phyloP scores from a whole-genome alignment of 23 tunicate species.

The Clavelina lepadiformis region DNA sequence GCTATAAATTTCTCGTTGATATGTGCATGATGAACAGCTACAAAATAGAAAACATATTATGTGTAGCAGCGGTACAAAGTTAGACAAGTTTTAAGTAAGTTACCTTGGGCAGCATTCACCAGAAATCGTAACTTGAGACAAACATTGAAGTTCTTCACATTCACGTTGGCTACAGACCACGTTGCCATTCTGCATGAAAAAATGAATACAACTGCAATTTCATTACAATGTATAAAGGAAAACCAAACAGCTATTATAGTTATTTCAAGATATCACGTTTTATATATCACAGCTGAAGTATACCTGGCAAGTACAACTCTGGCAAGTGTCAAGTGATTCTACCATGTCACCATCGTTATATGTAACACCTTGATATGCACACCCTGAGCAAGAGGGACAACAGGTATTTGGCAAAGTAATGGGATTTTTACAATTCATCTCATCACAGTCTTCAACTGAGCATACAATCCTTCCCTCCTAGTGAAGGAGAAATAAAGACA shows the following conservation, averaged over 20 bases:
- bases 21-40: conserved; percentile 57
- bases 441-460: conserved; percentile 23
- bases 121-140: conserved; percentile 5
- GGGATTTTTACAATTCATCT: conserved; percentile 44
- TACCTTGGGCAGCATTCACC: conserved; percentile 85
- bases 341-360: conserved; percentile 33
- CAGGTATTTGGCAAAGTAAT: conserved; percentile 27
- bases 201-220: not conserved
- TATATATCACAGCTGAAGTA: too few relatives aligned
- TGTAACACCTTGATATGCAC: conserved; percentile 32
- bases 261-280: too few relatives aligned
- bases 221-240: not conserved
- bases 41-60: not conserved
- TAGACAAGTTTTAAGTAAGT: not conserved
- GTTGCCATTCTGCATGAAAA: conserved; percentile 48
- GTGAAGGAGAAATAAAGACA: too few relatives aligned
- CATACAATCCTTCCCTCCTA: conserved; percentile 68
- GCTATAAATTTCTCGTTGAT: conserved; percentile 30
- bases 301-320: conserved; percentile 51
- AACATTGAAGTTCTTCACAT: conserved; percentile 29
- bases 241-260: too few relatives aligned
- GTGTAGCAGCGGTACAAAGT: not conserved
- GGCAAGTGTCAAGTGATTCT: conserved; percentile 17
- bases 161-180: conserved; percentile 23
- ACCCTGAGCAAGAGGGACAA: conserved; percentile 67